Conservation (phyloP, 2,113 vertebrate genomes). For the Tragelaphus scriptus region DNA sequence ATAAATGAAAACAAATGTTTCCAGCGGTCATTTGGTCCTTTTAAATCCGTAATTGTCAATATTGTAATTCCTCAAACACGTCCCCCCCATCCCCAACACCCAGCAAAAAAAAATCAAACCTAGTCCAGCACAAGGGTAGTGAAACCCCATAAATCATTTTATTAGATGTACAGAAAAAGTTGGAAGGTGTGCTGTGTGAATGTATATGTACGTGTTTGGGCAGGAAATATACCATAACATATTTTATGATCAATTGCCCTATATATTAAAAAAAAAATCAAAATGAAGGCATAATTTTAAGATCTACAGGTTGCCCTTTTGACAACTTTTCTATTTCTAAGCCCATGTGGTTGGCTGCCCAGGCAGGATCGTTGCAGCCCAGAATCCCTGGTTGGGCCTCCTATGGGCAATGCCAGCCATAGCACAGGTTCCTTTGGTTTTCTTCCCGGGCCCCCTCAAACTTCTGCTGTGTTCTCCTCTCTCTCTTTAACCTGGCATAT, state of each 20-base stretch:
- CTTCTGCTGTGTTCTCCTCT: not conserved
- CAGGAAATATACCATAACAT: slow-evolving; percentile 48
- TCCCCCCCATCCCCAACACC: too few species aligned
- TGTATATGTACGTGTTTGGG: not conserved
- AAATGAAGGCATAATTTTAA: slow-evolving; percentile 67
- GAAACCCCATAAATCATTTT: slow-evolving; percentile 75
- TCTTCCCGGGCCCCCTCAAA: not conserved
- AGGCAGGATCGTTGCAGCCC: not conserved
- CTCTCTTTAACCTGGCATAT: not conserved
- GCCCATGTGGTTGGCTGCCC: not conserved
- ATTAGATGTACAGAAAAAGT: slow-evolving; percentile 66
- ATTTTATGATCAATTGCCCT: slow-evolving; percentile 74
- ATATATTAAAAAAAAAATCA: slow-evolving; percentile 32
- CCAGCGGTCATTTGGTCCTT: not conserved
- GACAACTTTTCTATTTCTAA: not conserved
- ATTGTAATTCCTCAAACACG: slow-evolving; percentile 26
- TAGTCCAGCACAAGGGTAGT: not conserved
- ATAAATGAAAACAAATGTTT: slow-evolving; percentile 44
- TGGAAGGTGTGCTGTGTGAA: not conserved
- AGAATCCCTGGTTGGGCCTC: not conserved
- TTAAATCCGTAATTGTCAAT: slow-evolving; percentile 31
- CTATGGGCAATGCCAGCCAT: not conserved
- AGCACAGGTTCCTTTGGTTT: not conserved
- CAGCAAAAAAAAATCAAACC: not conserved
- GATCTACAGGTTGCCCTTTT: slow-evolving; percentile 12